A percentile compares a stretch with the other conserved stretches of the same genome.
These are phyloP conservation scores for Alligator mississippiensis DNA, from an alignment of 2,113 vertebrate genomes.

Conservation along the genomic window DNA sequence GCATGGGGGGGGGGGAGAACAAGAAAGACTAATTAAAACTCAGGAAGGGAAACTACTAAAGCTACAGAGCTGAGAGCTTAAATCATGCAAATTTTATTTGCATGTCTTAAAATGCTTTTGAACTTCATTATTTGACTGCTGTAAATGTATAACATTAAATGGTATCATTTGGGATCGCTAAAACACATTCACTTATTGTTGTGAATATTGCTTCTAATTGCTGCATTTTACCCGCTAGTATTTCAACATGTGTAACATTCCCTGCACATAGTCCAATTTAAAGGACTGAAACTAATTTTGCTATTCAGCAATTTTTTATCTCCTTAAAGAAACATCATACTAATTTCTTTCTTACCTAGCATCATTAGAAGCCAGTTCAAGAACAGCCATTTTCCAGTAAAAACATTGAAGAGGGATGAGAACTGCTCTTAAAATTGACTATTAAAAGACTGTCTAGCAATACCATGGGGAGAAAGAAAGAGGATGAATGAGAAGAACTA, in stretches of 20 bases:
- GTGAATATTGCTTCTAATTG: not conserved
- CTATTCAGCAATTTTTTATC: accelerated
- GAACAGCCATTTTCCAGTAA: accelerated
- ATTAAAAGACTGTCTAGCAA: not conserved
- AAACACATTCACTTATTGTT: not conserved
- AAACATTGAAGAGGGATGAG: not conserved
- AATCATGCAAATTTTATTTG: not conserved
- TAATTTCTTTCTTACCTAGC: not conserved
- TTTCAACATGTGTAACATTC: not conserved
- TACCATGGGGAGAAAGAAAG: accelerated
- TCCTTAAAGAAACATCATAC: not conserved
- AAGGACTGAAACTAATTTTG: not conserved
- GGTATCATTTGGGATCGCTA: not conserved
- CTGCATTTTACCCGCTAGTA: not conserved
- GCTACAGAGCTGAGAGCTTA: not conserved
- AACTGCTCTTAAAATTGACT: not conserved
- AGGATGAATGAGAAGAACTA: not conserved
- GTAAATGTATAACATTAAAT: not conserved
- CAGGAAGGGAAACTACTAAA: not conserved
- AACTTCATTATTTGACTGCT: not conserved
- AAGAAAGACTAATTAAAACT: not conserved
- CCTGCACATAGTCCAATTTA: not conserved
- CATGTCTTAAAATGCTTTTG: not conserved
- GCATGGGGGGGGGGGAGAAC: not conserved
- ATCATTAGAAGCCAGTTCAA: not conserved